Evolutionary conservation across 2,797 vertebrate species (phyloP), one percentile per base, ranked within the genome.

Genomic region (Holocentrus rufus): DNA sequence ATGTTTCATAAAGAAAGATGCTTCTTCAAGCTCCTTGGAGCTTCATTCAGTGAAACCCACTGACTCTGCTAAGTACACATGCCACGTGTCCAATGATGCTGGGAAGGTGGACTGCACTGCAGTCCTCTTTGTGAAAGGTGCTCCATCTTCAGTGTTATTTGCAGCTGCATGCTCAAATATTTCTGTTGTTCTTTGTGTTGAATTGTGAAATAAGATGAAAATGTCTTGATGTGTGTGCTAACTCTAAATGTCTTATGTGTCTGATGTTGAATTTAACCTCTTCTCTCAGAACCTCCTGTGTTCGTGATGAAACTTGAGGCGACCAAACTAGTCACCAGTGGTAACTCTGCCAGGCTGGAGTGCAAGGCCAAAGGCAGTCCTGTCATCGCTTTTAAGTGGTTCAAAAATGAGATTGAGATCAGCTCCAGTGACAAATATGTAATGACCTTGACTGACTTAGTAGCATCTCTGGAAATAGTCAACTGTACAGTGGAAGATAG

Each of bases 71-170:
- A 94, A 94, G 78, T 99, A 99, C 64, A 96, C 92, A 1, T 99
- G 98, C 90, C 95, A 96, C 91, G 94, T 98, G 60, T 94, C 94
- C 90, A 99, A 99, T 0, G 91, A 96, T 27, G 97, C 97, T 3
- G 98, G 98, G 67, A 95, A 94, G 65, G 95, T 95, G 90, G 94
- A 94, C 58, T 95, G 96, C 91, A 95, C 93, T 36, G 87, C 94
- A 76, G 92, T 92, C 73, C 93, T 99, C 67, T 98, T 98, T 93
- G 97, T 99, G 1, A 99, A 99, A 99, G 98, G 98, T 95, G 96
- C 92, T 0, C 81, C 70, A 61, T 85, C 72, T 88, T 90, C 67
- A 74, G 13, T 81, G 72, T 86, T 47, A 18, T 23, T 52, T 81
- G 22, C 9, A 46, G 68, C 73, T 65, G 68, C 75, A 74, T 83